A percentile compares a stretch with the other conserved stretches of the same genome.
These are phyloP conservation scores for Rattus norvegicus DNA, from an alignment of 2,113 vertebrate species.

Conservation along the genomic window GRCr8 NC_086028.1:41462501-41463000, in stretches of 20 bases:
- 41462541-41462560: background rate
- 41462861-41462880: constrained; percentile 6
- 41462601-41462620: too few relatives aligned
- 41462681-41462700: background rate
- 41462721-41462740: background rate
- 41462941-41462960: background rate
- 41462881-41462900: background rate
- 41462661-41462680: background rate
- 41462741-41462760: background rate
- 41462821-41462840: background rate
- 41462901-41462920: background rate
- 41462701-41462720: background rate
- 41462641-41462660: background rate
- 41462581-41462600: background rate
- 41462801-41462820: background rate
- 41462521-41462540: too few relatives aligned
- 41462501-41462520: too few relatives aligned
- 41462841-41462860: background rate
- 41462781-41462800: background rate
- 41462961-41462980: background rate
- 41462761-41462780: background rate
- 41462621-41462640: background rate
- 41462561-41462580: background rate
- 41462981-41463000: background rate
- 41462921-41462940: background rate